phyloP scores from a whole-genome alignment of 2,113 vertebrate genomes.

The Neogale vison region DNA sequence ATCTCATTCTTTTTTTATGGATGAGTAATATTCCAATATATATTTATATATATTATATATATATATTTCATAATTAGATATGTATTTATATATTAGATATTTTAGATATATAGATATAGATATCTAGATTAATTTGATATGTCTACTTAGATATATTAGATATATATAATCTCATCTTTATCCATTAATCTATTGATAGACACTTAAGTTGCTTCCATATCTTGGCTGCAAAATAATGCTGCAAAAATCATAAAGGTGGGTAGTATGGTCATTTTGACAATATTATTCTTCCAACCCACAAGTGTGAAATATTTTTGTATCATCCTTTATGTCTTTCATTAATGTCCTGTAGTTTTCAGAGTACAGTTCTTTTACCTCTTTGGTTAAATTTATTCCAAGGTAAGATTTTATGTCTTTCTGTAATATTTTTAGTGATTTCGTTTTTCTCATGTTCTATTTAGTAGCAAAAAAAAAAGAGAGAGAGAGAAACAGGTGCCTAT shows the following conservation, averaged over 20 bases:
- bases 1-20: background rate
- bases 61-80: no score
- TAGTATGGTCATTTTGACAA: background rate
- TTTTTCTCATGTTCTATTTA: background rate
- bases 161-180: background rate
- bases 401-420: background rate
- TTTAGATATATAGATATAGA: no score
- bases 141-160: no score
- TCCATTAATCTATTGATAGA: background rate
- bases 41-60: background rate
- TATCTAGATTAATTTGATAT: no score
- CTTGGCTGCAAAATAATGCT: no score
- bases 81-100: no score
- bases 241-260: background rate
- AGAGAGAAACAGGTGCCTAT: background rate
- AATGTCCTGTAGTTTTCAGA: background rate
- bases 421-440: background rate
- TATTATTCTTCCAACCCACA: background rate
- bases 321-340: background rate
- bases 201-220: background rate
- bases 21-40: background rate
- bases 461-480: background rate
- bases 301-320: background rate
- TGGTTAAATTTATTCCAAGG: background rate
- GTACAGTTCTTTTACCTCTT: background rate